Percentiles rank a stretch among this genome's conserved stretches.
Evolutionary conservation across 1,140 invertebrate genomes (phyloP).

Genomic region (Cydia splendana): DNA sequence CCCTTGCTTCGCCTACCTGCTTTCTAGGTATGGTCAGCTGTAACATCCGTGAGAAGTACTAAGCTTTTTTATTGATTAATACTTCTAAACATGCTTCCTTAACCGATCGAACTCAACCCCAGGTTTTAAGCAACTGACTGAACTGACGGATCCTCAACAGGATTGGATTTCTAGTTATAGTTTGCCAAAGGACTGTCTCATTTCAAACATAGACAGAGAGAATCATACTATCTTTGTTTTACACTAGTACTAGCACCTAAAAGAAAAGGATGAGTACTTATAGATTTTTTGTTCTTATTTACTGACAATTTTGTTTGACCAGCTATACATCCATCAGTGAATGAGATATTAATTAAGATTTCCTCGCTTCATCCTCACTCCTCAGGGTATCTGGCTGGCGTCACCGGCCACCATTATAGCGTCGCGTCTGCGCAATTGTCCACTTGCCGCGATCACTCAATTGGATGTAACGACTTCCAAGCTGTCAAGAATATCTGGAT

Average conservation of each 20-base stretch:
- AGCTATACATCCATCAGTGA: not conserved
- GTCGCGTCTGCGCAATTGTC: constrained; percentile 23
- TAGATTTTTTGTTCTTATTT: too few relatives aligned
- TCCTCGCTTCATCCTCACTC: constrained; percentile 10
- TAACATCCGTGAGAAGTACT: too few relatives aligned
- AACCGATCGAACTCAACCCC: not conserved
- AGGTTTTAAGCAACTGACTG: not conserved
- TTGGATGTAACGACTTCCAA: constrained; percentile 29
- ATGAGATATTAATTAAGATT: not conserved
- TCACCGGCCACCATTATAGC: constrained; percentile 10
- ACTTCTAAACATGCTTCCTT: not conserved
- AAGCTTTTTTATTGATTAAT: not conserved
- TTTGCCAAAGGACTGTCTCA: too few relatives aligned
- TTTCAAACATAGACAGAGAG: too few relatives aligned
- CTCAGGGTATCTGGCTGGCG: constrained; percentile 3
- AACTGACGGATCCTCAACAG: not conserved
- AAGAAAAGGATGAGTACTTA: too few relatives aligned
- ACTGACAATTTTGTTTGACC: too few relatives aligned
- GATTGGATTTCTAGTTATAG: not conserved
- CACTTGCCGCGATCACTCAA: constrained; percentile 24
- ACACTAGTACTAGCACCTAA: too few relatives aligned
- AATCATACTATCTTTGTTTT: too few relatives aligned
- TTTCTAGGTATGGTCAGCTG: too few relatives aligned
- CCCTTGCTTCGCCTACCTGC: too few relatives aligned
- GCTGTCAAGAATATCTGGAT: not conserved